A percentile compares a stretch with the other conserved stretches of the same genome.
These are phyloP conservation scores for Piaya cayana DNA, from an alignment of 2,113 vertebrate genomes.

Conservation along the genomic window DNA sequence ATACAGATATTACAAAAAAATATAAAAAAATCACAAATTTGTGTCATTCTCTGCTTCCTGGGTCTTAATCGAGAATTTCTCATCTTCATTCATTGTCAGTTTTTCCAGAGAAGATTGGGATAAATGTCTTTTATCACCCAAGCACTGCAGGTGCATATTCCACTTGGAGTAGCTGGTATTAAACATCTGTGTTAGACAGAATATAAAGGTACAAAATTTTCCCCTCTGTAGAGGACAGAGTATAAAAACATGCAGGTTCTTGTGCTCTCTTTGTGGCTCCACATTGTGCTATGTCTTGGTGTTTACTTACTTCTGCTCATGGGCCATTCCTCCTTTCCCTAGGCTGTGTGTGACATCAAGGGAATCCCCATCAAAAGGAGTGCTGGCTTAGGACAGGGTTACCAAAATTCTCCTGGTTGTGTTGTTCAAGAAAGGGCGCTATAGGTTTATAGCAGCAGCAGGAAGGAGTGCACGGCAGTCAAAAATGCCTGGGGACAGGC, in stretches of 20 bases:
- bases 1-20: background rate
- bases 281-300: background rate
- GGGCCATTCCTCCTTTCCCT: background rate
- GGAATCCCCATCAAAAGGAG: background rate
- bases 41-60: conserved; percentile 6
- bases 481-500: background rate
- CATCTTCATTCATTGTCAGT: conserved; percentile 37
- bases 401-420: background rate
- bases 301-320: fast-evolving
- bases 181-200: background rate
- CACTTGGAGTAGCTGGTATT: background rate
- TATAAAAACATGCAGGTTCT: background rate
- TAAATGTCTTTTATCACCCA: conserved; percentile 42
- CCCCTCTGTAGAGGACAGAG: background rate
- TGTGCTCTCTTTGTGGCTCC: background rate
- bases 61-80: conserved; percentile 21
- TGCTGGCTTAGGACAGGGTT: background rate
- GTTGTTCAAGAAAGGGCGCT: background rate
- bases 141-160: conserved; percentile 3
- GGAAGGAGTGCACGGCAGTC: background rate
- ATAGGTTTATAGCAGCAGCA: background rate
- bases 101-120: conserved; percentile 44
- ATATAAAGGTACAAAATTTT: background rate
- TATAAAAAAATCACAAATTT: conserved; percentile 17
- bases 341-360: background rate